Conservation (phyloP, 2,113 vertebrate species). For the Arenaria interpres region DNA sequence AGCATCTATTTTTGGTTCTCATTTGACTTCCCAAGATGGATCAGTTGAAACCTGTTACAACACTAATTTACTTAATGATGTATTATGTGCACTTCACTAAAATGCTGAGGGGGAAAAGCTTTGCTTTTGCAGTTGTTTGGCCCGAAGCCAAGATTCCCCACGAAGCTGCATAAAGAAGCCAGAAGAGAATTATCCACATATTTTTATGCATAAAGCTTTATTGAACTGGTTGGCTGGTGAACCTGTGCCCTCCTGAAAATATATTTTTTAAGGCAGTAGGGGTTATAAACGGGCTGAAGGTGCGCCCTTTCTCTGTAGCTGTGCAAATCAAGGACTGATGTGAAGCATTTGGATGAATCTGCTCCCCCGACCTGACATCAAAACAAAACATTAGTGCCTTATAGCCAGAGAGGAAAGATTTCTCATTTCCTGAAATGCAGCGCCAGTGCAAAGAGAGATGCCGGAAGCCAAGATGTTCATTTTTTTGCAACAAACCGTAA, state of each 20-base stretch:
- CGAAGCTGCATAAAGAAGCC: background rate
- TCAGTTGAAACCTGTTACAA: conserved; percentile 24
- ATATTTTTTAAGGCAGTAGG: background rate
- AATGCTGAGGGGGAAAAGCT: background rate
- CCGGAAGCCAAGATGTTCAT: background rate
- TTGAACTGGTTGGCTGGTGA: background rate
- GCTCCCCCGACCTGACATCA: background rate
- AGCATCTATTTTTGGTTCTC: conserved; percentile 35
- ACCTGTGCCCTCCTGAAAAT: background rate
- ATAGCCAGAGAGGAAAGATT: background rate
- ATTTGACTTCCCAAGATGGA: conserved; percentile 24
- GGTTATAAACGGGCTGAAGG: background rate
- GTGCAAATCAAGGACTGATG: background rate
- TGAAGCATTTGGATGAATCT: background rate
- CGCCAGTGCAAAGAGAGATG: background rate
- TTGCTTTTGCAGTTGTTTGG: conserved; percentile 10
- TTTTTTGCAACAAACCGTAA: background rate
- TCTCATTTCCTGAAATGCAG: background rate
- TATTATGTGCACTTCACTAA: background rate
- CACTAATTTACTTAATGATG: conserved; percentile 36
- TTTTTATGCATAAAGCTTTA: background rate
- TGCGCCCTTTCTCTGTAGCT: background rate
- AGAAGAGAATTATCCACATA: background rate
- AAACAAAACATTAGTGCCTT: background rate
- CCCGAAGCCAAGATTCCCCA: background rate